Base-by-base conservation (phyloP, 2,797 vertebrate genomes). In the Sciurus carolinensis region DNA sequence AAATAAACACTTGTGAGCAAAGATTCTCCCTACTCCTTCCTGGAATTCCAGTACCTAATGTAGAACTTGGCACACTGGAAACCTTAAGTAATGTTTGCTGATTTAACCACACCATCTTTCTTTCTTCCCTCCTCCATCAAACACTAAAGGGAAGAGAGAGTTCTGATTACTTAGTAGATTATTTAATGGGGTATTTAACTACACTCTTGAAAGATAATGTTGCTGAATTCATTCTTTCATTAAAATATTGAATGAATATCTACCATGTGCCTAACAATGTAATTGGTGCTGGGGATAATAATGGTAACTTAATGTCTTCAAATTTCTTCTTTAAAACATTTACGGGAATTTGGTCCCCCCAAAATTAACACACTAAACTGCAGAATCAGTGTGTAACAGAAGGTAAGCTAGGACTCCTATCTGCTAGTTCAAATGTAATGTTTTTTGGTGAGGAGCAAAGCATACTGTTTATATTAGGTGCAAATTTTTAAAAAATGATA, bases 201-300 rank as follows among this genome's bases (percentile, higher is more conserved):
- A 77, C 4, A 76, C 9, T 22, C 64, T 89, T 66, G 73, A 92
- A 57, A 77, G 66, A 22, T 20, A 87, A 64, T 86, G 59, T 69
- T 86, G 91, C 22, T 77, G 47, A 95, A 79, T 54, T 77, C 9
- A 87, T 87, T 44, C 50, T 87, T 90, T 79, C 75, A 89, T 92
- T 93, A 95, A 93, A 85, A 91, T 81, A 91, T 52, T 82, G 59
- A 72, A 26, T 73, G 50, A 72, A 73, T 14, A 80, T 80, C 89
- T 42, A 42, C 52, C 28, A 89, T 54, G 54, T 79, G 30, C 42
- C 36, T 89, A 52, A 42, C 6, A 33, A 0, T 71, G 36, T 52
- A 88, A 71, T 36, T 93, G 73, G 57, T 85, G 4, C 69, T 82
- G 67, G 9, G 12, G 28, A 67, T 77, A 13, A 59, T 87, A 77